Conservation (phyloP, 2,888 invertebrate genomes). For the Agrochola macilenta region DNA sequence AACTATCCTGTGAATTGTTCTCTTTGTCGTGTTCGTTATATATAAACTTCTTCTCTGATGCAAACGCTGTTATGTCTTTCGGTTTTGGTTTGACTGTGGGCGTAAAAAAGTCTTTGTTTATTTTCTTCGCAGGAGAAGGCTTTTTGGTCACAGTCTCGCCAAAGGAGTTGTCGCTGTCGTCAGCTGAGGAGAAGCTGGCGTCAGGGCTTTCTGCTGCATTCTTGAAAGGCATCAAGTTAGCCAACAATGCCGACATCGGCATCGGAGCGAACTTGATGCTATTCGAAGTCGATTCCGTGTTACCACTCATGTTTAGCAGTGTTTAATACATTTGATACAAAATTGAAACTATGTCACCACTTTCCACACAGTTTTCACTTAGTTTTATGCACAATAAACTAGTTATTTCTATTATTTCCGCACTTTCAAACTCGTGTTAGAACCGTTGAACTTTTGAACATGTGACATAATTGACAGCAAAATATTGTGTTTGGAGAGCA, state of each 20-base stretch:
- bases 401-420: conserved; percentile 20
- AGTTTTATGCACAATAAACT: not conserved
- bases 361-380: conserved; percentile 25
- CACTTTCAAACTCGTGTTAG: conserved; percentile 22
- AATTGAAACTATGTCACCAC: conserved; percentile 18
- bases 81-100: conserved; percentile 74
- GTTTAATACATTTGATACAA: conserved; percentile 48
- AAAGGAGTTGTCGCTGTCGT: conserved; percentile 83
- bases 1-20: conserved; percentile 71
- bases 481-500: not conserved
- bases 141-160: conserved; percentile 77
- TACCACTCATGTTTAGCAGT: conserved; percentile 76
- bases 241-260: conserved; percentile 87
- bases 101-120: conserved; percentile 74
- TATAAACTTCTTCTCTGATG: conserved; percentile 78
- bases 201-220: conserved; percentile 77
- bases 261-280: conserved; percentile 86
- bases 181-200: conserved; percentile 78
- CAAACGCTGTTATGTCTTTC: conserved; percentile 74
- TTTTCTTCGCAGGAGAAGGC: conserved; percentile 68
- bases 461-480: conserved; percentile 47
- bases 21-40: conserved; percentile 79
- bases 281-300: conserved; percentile 83
- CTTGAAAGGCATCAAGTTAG: conserved; percentile 82
- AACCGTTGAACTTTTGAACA: conserved; percentile 63